Base-by-base conservation (phyloP, 2,797 vertebrate genomes). In the Anguilla anguilla region DNA sequence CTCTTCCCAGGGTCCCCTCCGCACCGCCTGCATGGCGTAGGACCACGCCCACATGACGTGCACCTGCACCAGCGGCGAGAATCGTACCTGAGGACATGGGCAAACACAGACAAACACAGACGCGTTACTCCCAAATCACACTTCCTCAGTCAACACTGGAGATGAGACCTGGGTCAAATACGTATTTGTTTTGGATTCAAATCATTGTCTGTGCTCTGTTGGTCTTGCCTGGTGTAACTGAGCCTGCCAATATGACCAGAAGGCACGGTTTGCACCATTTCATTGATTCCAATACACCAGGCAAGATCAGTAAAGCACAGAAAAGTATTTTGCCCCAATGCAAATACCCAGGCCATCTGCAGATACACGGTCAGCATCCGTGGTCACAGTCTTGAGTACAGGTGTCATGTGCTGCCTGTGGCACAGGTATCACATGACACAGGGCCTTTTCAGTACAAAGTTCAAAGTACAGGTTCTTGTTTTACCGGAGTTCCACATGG, bases 1-100 rank as follows among this genome's bases (percentile, higher is more conserved):
- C 88, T 96, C 95, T 84, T 97, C 96, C 96, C 96, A 97, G 13
- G 72, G 94, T 61, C 96, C 96, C 91, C 93, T 95, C 0, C 96
- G 95, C n/a, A 94, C 94, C 0, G 94, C 95, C 85, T 94, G 94
- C 0, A 92, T 92, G 4, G 96, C 96, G 35, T 96, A 97, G 0
- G 88, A 90, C 96, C 96, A 97, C 2, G 94, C 91, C 35, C 89
- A 90, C 96, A 97, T 96, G 86, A 94, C 93, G 22, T 97, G 96
- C 83, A 97, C 94, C 74, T 96, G 92, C 53, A 97, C 92, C 0
- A 93, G 0, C 22, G 95, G 93, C 88, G 96, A 96, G 87, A 97
- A 97, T 0, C 81, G 90, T 53, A 97, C 95, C 96, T 97, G 91
- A 39, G 90, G 43, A 90, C 2, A 7, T 46, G 59, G 25, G 87